Evolutionary conservation across 2,888 invertebrate genomes (phyloP).

Genomic region (Palloptera scutellata): DNA sequence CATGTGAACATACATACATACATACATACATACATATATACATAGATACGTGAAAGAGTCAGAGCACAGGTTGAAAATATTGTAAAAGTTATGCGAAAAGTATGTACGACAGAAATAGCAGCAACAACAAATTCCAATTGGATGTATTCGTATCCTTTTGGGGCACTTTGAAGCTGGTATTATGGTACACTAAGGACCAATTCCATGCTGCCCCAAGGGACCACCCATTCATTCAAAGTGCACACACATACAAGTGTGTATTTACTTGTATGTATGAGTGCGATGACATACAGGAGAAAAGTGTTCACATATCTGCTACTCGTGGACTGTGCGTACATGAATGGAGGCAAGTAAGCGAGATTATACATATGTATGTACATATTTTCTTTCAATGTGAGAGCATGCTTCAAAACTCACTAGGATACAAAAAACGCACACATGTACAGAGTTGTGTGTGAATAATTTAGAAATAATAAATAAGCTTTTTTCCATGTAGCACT

Average conservation of each 20-base stretch:
- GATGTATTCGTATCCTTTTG: conserved; percentile 57
- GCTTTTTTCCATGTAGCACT: too few relatives aligned
- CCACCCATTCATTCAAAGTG: conserved; percentile 33
- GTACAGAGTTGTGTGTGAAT: too few relatives aligned
- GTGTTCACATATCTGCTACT: conserved; percentile 4
- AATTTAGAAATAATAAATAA: too few relatives aligned
- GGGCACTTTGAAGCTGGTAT: conserved; percentile 59
- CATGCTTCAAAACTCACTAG: not conserved
- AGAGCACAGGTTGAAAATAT: not conserved
- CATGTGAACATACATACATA: not conserved
- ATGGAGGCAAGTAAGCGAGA: too few relatives aligned
- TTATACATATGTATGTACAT: conserved; percentile 17
- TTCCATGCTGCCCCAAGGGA: conserved; percentile 58
- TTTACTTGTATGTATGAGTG: conserved; percentile 14
- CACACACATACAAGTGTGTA: conserved; percentile 27
- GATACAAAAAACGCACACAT: too few relatives aligned
- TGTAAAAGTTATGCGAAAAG: conserved; percentile 15
- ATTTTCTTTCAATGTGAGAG: conserved; percentile 20
- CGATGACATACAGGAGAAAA: conserved; percentile 1
- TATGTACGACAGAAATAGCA: conserved; percentile 1
- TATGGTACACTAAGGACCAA: conserved; percentile 65
- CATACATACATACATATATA: conserved; percentile 4
- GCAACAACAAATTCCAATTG: conserved; percentile 52
- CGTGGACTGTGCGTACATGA: too few relatives aligned
- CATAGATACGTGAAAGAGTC: not conserved